A percentile compares a stretch with the other conserved stretches of the same genome.
Conservation (phyloP, 1,140 invertebrate species). For the Drosophila mauritiana region DNA sequence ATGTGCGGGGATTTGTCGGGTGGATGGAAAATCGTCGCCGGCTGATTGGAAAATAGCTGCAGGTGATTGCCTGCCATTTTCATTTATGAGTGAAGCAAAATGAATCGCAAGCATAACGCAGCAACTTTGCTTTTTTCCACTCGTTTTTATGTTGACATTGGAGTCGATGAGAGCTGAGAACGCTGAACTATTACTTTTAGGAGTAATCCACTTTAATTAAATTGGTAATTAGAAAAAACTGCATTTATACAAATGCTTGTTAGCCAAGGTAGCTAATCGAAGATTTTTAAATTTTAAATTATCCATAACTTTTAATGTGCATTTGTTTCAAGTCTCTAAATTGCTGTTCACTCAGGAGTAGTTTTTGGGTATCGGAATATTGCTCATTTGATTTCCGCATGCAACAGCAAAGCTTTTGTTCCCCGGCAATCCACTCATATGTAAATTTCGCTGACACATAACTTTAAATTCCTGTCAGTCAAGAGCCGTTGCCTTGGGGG, state of each 20-base stretch:
- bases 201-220: slow-evolving; percentile 12
- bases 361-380: neutral
- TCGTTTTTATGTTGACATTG: slow-evolving; percentile 4
- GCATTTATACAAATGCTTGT: too few species aligned
- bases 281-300: too few species aligned
- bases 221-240: neutral
- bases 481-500: slow-evolving; percentile 42
- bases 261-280: too few species aligned
- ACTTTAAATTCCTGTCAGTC: slow-evolving; percentile 75
- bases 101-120: slow-evolving; percentile 33
- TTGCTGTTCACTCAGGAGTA: too few species aligned
- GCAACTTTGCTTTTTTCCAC: neutral
- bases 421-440: slow-evolving; percentile 20
- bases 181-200: neutral
- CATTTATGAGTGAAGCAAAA: slow-evolving; percentile 65
- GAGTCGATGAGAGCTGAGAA: neutral
- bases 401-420: slow-evolving; percentile 43
- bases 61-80: slow-evolving; percentile 74
- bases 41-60: slow-evolving; percentile 78
- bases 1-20: slow-evolving; percentile 53
- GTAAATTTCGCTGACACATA: slow-evolving; percentile 59
- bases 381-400: slow-evolving; percentile 51
- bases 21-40: slow-evolving; percentile 48
- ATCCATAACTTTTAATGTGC: too few species aligned
- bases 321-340: too few species aligned